Evolutionary conservation across 1,140 invertebrate species (phyloP).

Genomic region (Dysdera silvatica): DNA sequence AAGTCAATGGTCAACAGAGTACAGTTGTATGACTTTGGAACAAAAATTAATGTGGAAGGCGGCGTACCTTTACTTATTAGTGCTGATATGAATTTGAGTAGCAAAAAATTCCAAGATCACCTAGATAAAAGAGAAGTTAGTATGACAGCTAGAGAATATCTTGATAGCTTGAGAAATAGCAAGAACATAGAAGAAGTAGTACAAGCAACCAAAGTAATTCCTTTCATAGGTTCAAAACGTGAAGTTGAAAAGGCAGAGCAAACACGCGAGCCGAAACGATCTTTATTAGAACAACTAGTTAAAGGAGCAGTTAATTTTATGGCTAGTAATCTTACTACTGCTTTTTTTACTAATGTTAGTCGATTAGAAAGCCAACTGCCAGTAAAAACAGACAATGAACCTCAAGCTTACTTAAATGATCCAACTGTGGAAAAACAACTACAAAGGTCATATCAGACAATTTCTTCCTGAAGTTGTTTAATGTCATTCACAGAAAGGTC

Average conservation of each 20-base stretch:
- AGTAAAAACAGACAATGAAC: constrained; percentile 4
- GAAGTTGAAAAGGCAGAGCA: constrained; percentile 20
- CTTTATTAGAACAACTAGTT: constrained; percentile 18
- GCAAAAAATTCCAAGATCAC: constrained; percentile 18
- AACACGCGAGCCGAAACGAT: constrained; percentile 12
- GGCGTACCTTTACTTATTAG: constrained; percentile 10
- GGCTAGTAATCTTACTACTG: constrained; percentile 11
- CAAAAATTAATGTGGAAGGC: constrained; percentile 20
- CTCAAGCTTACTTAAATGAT: constrained; percentile 18
- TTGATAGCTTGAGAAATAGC: constrained; percentile 16
- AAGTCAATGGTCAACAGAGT: constrained; percentile 20
- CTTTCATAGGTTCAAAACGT: constrained; percentile 15
- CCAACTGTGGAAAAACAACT: constrained; percentile 18
- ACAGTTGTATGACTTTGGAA: constrained; percentile 21
- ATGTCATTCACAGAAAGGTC: constrained; percentile 4
- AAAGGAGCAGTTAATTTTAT: constrained; percentile 19
- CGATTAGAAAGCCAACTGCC: constrained; percentile 14
- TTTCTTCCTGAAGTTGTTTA: constrained; percentile 16
- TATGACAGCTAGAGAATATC: constrained; percentile 26
- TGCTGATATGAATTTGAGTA: constrained; percentile 23
- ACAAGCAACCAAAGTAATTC: constrained; percentile 19
- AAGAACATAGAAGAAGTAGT: constrained; percentile 13
- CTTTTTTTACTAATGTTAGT: constrained; percentile 8
- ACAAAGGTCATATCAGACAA: constrained; percentile 10
- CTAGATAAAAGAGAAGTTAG: constrained; percentile 18